A percentile compares a stretch with the other conserved stretches of the same genome.
Evolutionary conservation across 2,888 invertebrate genomes (phyloP).

Genomic region (Brenthis hecate): DNA sequence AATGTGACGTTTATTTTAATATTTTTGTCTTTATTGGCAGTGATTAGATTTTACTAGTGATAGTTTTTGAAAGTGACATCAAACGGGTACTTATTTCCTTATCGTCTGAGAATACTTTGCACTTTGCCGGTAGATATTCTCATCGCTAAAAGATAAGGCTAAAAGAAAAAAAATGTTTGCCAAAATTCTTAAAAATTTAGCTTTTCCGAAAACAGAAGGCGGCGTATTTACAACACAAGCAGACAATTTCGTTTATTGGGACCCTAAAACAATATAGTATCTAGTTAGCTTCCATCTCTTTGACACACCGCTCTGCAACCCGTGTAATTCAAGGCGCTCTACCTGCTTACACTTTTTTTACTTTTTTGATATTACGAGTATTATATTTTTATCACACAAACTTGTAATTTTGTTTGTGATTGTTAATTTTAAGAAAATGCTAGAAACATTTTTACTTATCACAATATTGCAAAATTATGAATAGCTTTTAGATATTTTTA

Average conservation of each 20-base stretch:
- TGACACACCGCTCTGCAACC: constrained; percentile 33
- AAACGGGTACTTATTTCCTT: no score
- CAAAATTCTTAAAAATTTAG: background rate
- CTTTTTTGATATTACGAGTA: background rate
- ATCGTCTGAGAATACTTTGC: no score
- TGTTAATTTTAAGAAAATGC: no score
- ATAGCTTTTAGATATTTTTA: no score
- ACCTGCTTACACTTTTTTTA: constrained; percentile 61
- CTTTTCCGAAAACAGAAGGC: constrained; percentile 50
- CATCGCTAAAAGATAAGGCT: background rate
- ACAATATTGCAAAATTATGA: no score
- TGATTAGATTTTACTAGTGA: no score
- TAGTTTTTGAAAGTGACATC: no score
- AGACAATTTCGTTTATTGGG: constrained; percentile 57
- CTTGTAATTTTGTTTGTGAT: background rate
- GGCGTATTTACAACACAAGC: constrained; percentile 61
- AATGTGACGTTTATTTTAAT: no score
- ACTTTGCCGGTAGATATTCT: background rate
- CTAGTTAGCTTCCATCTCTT: constrained; percentile 42
- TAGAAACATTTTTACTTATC: no score
- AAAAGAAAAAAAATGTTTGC: background rate
- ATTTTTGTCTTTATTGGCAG: no score
- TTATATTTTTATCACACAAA: constrained; percentile 8
- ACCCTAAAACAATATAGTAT: constrained; percentile 70
- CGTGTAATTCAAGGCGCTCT: constrained; percentile 40